Percentiles rank a stretch among this genome's conserved stretches.
These are phyloP conservation scores for Cyclura pinguis DNA, from an alignment of 2,797 vertebrate genomes.

Conservation along the genomic window DNA sequence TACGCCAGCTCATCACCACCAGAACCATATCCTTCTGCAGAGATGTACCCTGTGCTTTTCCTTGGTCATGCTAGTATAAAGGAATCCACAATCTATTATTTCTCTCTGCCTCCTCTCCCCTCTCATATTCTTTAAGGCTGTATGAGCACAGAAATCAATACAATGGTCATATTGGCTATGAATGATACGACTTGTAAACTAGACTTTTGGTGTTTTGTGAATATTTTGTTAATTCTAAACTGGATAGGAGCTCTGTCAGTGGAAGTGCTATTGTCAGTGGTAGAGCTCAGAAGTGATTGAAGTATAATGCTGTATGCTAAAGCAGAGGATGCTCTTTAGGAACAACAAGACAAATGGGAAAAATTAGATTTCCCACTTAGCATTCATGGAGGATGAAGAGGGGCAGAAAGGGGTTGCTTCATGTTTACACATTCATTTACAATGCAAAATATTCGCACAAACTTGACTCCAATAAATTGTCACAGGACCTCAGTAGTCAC, in stretches of 20 bases:
- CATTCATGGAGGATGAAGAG: background rate
- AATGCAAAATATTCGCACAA: background rate
- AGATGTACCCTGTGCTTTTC: background rate
- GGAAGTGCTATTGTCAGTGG: background rate
- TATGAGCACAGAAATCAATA: background rate
- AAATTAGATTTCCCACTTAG: background rate
- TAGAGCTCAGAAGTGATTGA: background rate
- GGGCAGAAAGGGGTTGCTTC: background rate
- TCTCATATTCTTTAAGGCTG: background rate
- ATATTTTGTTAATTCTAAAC: background rate
- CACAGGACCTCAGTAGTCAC: background rate
- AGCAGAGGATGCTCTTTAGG: background rate
- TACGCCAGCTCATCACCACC: background rate
- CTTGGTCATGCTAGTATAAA: background rate
- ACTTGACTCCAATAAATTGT: background rate
- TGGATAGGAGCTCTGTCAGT: background rate
- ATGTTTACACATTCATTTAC: background rate
- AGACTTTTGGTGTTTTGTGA: background rate
- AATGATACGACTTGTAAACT: background rate
- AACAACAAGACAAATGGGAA: background rate
- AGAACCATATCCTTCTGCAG: background rate
- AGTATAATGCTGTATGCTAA: background rate
- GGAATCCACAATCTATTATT: background rate
- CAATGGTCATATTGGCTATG: background rate
- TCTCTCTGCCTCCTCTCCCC: background rate